A percentile compares a stretch with the other conserved stretches of the same genome.
Conservation (phyloP, 2,888 invertebrate species). For the Reticulitermes lucifugus region DNA sequence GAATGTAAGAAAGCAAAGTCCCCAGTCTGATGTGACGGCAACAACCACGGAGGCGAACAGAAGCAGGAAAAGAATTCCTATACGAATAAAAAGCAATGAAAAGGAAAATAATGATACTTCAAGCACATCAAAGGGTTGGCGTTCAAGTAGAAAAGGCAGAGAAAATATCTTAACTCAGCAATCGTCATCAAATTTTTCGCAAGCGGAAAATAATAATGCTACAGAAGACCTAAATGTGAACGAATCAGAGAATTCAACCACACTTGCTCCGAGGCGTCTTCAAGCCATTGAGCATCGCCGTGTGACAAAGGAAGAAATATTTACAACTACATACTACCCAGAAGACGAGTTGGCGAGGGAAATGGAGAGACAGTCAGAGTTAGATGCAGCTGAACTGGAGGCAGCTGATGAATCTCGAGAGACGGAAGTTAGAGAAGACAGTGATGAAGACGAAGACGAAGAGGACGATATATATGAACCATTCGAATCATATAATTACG, state of each 20-base stretch:
- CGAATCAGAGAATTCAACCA: background rate
- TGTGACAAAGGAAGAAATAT: slow-evolving; percentile 57
- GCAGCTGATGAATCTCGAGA: slow-evolving; percentile 16
- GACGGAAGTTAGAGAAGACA: slow-evolving; percentile 14
- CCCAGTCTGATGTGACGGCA: background rate
- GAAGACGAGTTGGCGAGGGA: slow-evolving; percentile 34
- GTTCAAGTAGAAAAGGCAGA: background rate
- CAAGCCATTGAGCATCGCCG: slow-evolving; percentile 56
- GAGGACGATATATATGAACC: slow-evolving; percentile 42
- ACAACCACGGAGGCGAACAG: background rate
- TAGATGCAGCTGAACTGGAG: slow-evolving; percentile 48
- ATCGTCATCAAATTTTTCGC: no score
- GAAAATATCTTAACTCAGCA: background rate
- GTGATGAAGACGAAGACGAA: slow-evolving; percentile 40
- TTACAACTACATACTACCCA: slow-evolving; percentile 57
- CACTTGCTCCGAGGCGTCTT: slow-evolving; percentile 2
- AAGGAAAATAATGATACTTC: background rate
- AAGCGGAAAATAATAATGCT: background rate
- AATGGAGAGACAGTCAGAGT: slow-evolving; percentile 35
- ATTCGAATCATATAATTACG: slow-evolving; percentile 11
- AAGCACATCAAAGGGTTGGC: background rate
- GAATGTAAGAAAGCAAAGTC: background rate
- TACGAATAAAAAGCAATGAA: background rate
- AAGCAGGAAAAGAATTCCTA: slow-evolving; percentile 2
- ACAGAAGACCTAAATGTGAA: background rate